Conservation (phyloP, 2,888 invertebrate genomes). For the Archaeoteleia sp. region DNA sequence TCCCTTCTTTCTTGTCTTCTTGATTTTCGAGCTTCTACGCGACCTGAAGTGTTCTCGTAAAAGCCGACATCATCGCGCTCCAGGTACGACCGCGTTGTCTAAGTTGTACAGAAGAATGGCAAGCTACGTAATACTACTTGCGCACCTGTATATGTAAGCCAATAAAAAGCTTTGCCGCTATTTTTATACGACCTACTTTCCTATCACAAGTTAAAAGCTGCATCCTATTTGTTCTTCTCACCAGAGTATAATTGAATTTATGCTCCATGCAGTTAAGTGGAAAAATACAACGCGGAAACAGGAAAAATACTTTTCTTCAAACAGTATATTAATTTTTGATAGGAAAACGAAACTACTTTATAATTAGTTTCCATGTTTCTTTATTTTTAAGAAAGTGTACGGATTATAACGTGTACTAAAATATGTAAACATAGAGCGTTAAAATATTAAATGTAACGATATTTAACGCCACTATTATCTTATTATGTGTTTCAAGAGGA, state of each 20-base stretch:
- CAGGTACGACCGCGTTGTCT: constrained; percentile 32
- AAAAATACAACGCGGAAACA: constrained; percentile 7
- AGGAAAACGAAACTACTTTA: too few species aligned
- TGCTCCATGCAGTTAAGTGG: constrained; percentile 11
- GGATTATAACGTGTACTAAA: too few species aligned
- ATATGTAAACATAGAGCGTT: too few species aligned
- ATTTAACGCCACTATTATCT: too few species aligned
- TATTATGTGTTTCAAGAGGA: too few species aligned
- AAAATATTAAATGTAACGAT: too few species aligned
- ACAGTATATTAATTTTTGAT: constrained; percentile 1
- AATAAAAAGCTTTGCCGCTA: constrained; percentile 53
- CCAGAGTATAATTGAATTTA: constrained; percentile 23
- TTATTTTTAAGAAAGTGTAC: constrained; percentile 2
- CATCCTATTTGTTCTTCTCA: constrained; percentile 21
- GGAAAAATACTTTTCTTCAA: constrained; percentile 2
- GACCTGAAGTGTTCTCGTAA: constrained; percentile 54
- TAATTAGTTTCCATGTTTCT: not conserved
- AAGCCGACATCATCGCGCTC: constrained; percentile 41
- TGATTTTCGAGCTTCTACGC: constrained; percentile 26
- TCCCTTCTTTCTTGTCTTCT: constrained; percentile 24
- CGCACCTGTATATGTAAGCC: constrained; percentile 48
- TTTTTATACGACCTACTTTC: constrained; percentile 55
- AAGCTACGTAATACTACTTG: constrained; percentile 35
- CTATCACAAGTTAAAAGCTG: constrained; percentile 38
- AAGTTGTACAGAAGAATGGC: constrained; percentile 51